Percentiles rank a stretch among this genome's conserved stretches.
Evolutionary conservation across 2,888 invertebrate species (phyloP).

Genomic region (Trichopria drosophilae): DNA sequence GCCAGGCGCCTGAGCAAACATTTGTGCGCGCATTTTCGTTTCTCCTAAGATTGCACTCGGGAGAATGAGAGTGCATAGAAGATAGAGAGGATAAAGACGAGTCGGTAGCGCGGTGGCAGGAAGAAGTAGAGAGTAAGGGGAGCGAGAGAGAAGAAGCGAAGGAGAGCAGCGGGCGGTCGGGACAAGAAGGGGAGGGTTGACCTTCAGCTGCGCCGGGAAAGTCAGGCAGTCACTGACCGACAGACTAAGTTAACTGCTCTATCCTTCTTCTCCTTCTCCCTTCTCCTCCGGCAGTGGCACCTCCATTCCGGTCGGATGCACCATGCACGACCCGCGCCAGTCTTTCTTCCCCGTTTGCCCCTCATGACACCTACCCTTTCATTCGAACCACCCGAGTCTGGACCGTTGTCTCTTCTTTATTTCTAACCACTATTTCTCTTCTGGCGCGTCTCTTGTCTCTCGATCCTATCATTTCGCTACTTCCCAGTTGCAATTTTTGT

Average conservation of each 20-base stretch:
- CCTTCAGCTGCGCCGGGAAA: conserved; percentile 58
- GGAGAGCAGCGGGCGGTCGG: conserved; percentile 34
- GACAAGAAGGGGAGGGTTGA: conserved; percentile 53
- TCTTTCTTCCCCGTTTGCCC: conserved; percentile 1
- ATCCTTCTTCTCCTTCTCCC: conserved; percentile 38
- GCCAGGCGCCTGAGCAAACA: neutral
- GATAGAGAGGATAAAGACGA: conserved; percentile 18
- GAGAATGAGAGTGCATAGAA: conserved; percentile 20
- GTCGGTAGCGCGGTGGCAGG: conserved; percentile 9
- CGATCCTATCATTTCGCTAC: conserved; percentile 6
- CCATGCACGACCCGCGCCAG: conserved; percentile 13
- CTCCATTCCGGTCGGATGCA: conserved; percentile 10
- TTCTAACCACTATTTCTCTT: conserved; percentile 11
- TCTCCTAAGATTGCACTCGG: too few species aligned
- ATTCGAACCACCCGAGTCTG: conserved; percentile 8
- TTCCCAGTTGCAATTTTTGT: too few species aligned
- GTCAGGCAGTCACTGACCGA: conserved; percentile 59
- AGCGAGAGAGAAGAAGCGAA: conserved; percentile 36
- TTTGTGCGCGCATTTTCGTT: conserved; percentile 1
- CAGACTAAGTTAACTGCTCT: conserved; percentile 56
- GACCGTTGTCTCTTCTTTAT: too few species aligned
- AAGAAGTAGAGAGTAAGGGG: too few species aligned
- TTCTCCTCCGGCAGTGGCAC: conserved; percentile 23
- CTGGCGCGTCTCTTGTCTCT: neutral
- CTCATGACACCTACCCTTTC: conserved; percentile 13